Evolutionary conservation across 2,797 vertebrate species (phyloP), one percentile per base, ranked within the genome.

Genomic region (Lates japonicus): DNA sequence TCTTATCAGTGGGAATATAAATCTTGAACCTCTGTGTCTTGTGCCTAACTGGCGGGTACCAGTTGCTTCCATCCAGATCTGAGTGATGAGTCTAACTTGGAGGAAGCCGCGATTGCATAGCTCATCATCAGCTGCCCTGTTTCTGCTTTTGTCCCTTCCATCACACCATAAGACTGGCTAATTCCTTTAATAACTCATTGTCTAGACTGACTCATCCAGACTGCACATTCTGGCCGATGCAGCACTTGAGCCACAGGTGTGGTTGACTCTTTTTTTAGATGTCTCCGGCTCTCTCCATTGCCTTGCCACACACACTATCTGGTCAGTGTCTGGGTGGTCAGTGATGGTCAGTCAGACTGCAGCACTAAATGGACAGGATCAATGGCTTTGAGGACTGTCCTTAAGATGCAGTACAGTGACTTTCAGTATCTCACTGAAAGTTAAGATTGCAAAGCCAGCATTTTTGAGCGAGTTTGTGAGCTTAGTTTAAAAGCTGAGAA

Each of bases 191-290:
- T 84, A 60, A 76, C 72, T 80, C 71, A 14, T 73, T 72, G 85
- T 91, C 79, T 81, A 88, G 91, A 90, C 87, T 10, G 54, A 46
- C 17, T 76, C 63, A 17, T 31, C 52, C 66, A 22, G 59, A 63
- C 69, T 69, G 22, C 58, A 66, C 37, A 39, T 51, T 72, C 71
- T 13, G 19, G 49, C 2, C 54, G 41, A 22, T 25, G 19, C 68
- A 68, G 58, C 70, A 7, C 25, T 75, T 13, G 29, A 60, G 80
- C 63, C 81, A 83, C 90, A 87, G 85, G 83, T 89, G 90, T 70
- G 19, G 44, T 3, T 6, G 0, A 1, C n/a, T 68, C 76, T 78
- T 79, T 80, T 81, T 85, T 83, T 81, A 81, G 80, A 62, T 0
- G 29, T 80, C 72, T 77, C 65, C 81, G 8, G 60, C 57, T 67